Conservation (phyloP, 2,888 invertebrate species). For the Synanthedon andrenaeformis region DNA sequence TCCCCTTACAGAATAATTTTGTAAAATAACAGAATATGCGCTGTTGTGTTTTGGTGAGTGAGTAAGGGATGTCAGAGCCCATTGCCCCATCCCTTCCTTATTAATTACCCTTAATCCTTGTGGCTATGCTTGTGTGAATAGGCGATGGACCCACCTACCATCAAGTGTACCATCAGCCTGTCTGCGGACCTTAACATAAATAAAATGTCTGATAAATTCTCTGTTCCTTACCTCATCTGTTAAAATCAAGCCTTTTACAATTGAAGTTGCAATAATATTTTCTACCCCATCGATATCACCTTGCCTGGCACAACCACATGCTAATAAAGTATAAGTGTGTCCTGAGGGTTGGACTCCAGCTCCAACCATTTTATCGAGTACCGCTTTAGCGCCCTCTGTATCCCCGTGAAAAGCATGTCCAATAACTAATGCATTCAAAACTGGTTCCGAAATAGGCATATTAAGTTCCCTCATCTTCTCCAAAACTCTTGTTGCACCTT, state of each 20-base stretch:
- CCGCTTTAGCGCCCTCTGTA: conserved; percentile 82
- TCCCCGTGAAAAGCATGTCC: conserved; percentile 88
- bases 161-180: too few relatives aligned
- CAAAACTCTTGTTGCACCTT: conserved; percentile 85
- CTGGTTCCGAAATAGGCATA: conserved; percentile 82
- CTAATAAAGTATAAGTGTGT: conserved; percentile 80
- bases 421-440: conserved; percentile 86
- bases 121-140: too few relatives aligned
- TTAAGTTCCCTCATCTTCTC: conserved; percentile 86
- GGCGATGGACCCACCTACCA: too few relatives aligned
- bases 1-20: too few relatives aligned
- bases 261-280: conserved; percentile 70
- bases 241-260: conserved; percentile 74
- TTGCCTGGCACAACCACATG: conserved; percentile 81
- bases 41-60: too few relatives aligned
- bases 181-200: too few relatives aligned
- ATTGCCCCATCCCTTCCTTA: too few relatives aligned
- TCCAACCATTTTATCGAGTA: conserved; percentile 82
- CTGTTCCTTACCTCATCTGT: conserved; percentile 67
- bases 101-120: too few relatives aligned
- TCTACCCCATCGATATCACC: conserved; percentile 79
- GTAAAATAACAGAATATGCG: too few relatives aligned
- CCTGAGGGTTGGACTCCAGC: conserved; percentile 81
- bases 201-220: too few relatives aligned
- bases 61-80: too few relatives aligned